Evolutionary conservation across 2,888 invertebrate genomes (phyloP), one percentile per base, ranked within the genome.

Genomic region (Patella pellucida): DNA sequence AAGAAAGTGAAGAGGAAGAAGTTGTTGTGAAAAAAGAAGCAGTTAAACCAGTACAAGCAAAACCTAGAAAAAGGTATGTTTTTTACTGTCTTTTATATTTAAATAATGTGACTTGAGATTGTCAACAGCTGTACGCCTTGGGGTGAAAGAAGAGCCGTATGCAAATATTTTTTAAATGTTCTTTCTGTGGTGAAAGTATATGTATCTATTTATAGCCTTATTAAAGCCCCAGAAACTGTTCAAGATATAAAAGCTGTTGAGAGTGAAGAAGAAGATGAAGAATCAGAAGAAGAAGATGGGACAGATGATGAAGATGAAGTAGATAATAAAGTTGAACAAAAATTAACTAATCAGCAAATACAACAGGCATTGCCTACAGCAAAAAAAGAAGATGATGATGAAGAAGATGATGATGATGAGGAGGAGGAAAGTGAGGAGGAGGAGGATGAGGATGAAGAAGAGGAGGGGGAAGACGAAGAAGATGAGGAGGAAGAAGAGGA

Each of bases 361-460:
- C 41, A 41, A 41, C 41, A 41, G 9, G 41, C 41, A 41, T 9
- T 9, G 9, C 9, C 41, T 41, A 41, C 41, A 41, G 41, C 41
- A 41, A 41, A 41, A 41, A 41, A 41, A 41, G 71, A 52, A 7
- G 50, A 52, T 41, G 80, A 78, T 54, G 82, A 81, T 27, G 79
- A 79, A n/a, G 85, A 82, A 14, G 81, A 84, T 3, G 80, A 83
- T 4, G 85, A 84, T 7, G 82, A 82, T 16, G 84, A 84, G 9
- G 85, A 85, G 41, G 85, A 85, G 3, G 85, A 83, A 9, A 84
- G 82, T 11, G 82, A 81, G 0, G 83, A 78, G 11, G 79, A 76
- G 11, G 79, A 78, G n/a, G 78, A 68, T 9, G 76, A 72, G 75
- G 62, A 79, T 72, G 68, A 68, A 12, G 23, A 76, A 78, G 75